Conservation (phyloP, 53 echinoderm and acorn worm genomes). For the Mesocentrotus franciscanus region DNA sequence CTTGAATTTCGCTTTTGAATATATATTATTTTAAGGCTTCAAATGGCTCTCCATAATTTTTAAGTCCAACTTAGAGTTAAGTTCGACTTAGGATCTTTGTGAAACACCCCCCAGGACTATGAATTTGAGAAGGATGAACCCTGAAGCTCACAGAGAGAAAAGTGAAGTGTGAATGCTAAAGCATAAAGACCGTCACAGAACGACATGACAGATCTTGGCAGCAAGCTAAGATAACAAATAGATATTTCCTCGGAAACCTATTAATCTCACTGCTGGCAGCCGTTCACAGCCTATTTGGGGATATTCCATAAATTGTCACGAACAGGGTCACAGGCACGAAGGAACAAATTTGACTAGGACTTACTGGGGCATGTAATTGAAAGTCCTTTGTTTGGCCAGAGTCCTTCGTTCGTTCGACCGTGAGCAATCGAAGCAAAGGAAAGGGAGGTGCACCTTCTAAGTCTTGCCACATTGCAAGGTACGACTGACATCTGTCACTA, state of each 20-base stretch:
- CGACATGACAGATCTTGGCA: slow-evolving; percentile 27
- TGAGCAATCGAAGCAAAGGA: slow-evolving; percentile 14
- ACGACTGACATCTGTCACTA: slow-evolving; percentile 26
- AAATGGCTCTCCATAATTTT: too few species aligned
- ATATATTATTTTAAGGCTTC: too few species aligned
- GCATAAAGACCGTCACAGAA: background rate
- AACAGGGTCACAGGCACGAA: background rate
- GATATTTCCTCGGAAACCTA: slow-evolving; percentile 41
- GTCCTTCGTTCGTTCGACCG: slow-evolving; percentile 13
- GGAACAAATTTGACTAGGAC: slow-evolving; percentile 4
- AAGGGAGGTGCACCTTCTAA: slow-evolving; percentile 38
- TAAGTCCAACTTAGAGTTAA: too few species aligned
- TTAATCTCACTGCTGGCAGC: slow-evolving; percentile 48
- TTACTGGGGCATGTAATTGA: slow-evolving; percentile 49
- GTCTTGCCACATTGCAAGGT: slow-evolving; percentile 48
- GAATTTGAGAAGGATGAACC: background rate
- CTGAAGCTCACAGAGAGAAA: background rate
- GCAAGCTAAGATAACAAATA: slow-evolving; percentile 20
- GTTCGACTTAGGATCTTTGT: too few species aligned
- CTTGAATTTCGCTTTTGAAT: too few species aligned
- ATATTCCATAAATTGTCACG: slow-evolving; percentile 40
- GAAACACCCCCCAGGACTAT: too few species aligned
- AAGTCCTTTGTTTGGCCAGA: slow-evolving; percentile 7
- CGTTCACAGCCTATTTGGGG: slow-evolving; percentile 14
- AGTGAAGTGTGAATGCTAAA: slow-evolving; percentile 4